phyloP scores from a whole-genome alignment of 1,140 invertebrate species.

The Pseudomyrmex gracilis region DNA sequence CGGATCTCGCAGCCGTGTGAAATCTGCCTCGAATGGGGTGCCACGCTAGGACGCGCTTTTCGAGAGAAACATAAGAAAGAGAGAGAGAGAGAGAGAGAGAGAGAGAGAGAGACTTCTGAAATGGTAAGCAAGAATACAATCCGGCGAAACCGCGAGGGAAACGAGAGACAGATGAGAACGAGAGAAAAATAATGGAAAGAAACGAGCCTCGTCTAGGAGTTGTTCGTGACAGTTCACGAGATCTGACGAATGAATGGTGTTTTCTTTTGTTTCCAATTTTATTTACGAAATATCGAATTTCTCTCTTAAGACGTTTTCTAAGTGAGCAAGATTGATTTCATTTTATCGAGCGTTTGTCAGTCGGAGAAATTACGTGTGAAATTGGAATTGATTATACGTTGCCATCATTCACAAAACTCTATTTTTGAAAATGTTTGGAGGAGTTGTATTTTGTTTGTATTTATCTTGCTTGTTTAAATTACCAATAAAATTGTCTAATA shows the following conservation, averaged over 20 bases:
- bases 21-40: slow-evolving; percentile 46
- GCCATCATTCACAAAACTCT: not conserved
- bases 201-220: not conserved
- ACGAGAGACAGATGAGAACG: not conserved
- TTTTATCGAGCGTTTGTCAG: not conserved
- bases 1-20: slow-evolving; percentile 17
- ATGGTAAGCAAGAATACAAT: slow-evolving; percentile 45
- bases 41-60: slow-evolving; percentile 21
- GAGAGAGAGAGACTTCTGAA: slow-evolving; percentile 22
- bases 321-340: not conserved
- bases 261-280: slow-evolving; percentile 29
- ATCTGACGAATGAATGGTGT: slow-evolving; percentile 8
- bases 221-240: slow-evolving; percentile 9
- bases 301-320: not conserved
- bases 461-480: not conserved
- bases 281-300: slow-evolving; percentile 17
- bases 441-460: not conserved
- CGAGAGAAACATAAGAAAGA: slow-evolving; percentile 4
- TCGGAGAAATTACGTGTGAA: not conserved
- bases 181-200: slow-evolving; percentile 42
- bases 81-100: too few species aligned
- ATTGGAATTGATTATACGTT: not conserved
- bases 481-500: not conserved
- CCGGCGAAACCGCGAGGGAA: slow-evolving; percentile 1
- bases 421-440: not conserved